Evolutionary conservation across 2,113 vertebrate species (phyloP), one percentile per base, ranked within the genome.

Genomic region (Oncorhynchus tshawytscha): DNA sequence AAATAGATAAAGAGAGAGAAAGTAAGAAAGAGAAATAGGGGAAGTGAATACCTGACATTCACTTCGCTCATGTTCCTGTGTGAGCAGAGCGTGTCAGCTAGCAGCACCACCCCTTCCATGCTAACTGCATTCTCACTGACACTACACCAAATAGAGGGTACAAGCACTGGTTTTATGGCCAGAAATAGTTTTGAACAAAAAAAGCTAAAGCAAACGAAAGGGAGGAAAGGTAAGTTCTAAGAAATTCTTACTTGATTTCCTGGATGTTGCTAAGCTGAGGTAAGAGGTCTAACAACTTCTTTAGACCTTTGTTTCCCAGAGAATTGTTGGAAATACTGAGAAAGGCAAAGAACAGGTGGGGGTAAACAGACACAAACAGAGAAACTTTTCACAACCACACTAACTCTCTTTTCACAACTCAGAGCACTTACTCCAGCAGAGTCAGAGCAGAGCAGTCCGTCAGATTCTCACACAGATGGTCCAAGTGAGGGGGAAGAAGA

Each of bases 241-340:
- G 31, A 18, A 4, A n/a, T 73, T 16, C 95, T 96, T 86, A 97
- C 97, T 90, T 92, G 64, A 98, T 82, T 76, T 93, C 93, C 71
- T 64, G 81, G 78, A 97, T 81, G 4, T 67, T 64, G 1, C 79
- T 83, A 54, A 96, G 78, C 15, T 67, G 39, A 0, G 92, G 92
- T 25, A 97, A 88, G 71, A 92, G 22, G 0, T 79, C 88, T 39
- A 93, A 77, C 45, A 97, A 62, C 73, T 83, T 91, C 77, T 39
- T 1, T 1, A 92, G 87, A 4, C 95, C 95, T 25, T 87, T 68
- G 0, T 95, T 93, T 20, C 93, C 91, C 65, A 98, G 88, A 3
- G 15, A 11, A 57, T 97, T 97, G 20, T 6, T 65, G 2, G 96
- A 96, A 29, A 98, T 84, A 87, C 96, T 98, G 24, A 45, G 39